phyloP scores from a whole-genome alignment of 2,113 vertebrate species.

The Podarcis cretensis region DNA sequence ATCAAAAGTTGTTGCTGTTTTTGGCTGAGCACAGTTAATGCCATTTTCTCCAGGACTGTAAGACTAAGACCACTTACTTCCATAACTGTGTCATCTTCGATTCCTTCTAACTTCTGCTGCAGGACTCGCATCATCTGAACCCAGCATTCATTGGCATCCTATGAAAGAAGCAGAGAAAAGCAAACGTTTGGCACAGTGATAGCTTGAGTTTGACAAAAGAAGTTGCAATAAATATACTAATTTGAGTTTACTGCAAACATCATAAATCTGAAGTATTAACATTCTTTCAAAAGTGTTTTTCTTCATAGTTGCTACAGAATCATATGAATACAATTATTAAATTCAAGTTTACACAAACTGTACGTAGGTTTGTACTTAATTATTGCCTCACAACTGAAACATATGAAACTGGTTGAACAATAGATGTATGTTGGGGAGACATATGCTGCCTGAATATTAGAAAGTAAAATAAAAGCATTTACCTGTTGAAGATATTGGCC shows the following conservation, averaged over 20 bases:
- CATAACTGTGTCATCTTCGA: conserved; percentile 88
- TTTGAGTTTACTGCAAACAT: background rate
- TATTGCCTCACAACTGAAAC: background rate
- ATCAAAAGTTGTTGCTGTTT: background rate
- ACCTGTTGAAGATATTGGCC: conserved; percentile 99
- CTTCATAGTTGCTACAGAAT: background rate
- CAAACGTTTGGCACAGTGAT: background rate
- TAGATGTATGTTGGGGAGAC: background rate
- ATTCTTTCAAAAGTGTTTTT: background rate
- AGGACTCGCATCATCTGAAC: conserved; percentile 96
- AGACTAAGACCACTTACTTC: conserved; percentile 78
- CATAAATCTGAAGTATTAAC: background rate
- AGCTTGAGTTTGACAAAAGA: background rate
- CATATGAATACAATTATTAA: background rate
- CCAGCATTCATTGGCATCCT: conserved; percentile 99
- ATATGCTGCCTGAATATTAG: background rate
- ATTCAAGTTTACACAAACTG: background rate
- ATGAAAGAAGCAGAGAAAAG: conserved; percentile 9
- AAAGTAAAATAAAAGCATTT: conserved; percentile 27
- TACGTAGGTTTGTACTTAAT: background rate
- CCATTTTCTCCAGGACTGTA: too few relatives aligned
- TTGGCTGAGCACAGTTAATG: background rate
- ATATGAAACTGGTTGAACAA: background rate
- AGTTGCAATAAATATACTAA: background rate
- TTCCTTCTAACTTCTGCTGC: conserved; percentile 94